Evolutionary conservation across 2,888 invertebrate species (phyloP).

Genomic region (Xanthorhoe designata): DNA sequence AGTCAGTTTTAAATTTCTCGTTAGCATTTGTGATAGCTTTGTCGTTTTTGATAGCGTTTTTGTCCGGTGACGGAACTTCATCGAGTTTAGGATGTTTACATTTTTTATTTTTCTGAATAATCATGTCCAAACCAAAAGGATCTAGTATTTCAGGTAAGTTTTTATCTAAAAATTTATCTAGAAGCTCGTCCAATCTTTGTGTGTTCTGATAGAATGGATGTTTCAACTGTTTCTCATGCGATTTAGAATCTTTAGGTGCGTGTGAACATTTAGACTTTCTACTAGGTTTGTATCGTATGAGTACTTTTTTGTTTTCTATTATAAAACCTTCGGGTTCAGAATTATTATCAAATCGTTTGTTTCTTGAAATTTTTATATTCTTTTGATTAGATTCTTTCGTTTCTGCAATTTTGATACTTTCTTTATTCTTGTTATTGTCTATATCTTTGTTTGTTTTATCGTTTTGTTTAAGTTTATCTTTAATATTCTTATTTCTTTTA

Average conservation of each 20-base stretch:
- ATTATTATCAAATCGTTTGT: slow-evolving; percentile 43
- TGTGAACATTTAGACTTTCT: slow-evolving; percentile 66
- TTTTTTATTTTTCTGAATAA: slow-evolving; percentile 44
- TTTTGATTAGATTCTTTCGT: slow-evolving; percentile 11
- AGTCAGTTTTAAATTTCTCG: background rate
- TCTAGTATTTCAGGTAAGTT: slow-evolving; percentile 54
- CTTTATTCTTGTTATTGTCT: slow-evolving; percentile 12
- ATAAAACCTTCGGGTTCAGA: slow-evolving; percentile 53
- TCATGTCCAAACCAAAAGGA: slow-evolving; percentile 47
- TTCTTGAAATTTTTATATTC: slow-evolving; percentile 2
- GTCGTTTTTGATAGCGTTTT: background rate
- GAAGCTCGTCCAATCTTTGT: slow-evolving; percentile 62
- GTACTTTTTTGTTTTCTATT: slow-evolving; percentile 61
- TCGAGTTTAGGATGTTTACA: slow-evolving; percentile 45
- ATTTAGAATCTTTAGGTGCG: slow-evolving; percentile 55
- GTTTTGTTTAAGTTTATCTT: background rate
- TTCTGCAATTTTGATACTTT: slow-evolving; percentile 8
- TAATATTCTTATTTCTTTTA: slow-evolving; percentile 30
- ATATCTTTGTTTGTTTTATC: background rate
- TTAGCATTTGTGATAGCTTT: background rate
- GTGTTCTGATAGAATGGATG: slow-evolving; percentile 70
- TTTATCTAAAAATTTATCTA: slow-evolving; percentile 60
- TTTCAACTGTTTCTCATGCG: slow-evolving; percentile 62
- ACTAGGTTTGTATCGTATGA: slow-evolving; percentile 58
- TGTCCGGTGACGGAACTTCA: background rate